Percentiles rank a stretch among this genome's conserved stretches.
Conservation (phyloP, 2,797 vertebrate genomes). For the Ptychobarbus kaznakovi region DNA sequence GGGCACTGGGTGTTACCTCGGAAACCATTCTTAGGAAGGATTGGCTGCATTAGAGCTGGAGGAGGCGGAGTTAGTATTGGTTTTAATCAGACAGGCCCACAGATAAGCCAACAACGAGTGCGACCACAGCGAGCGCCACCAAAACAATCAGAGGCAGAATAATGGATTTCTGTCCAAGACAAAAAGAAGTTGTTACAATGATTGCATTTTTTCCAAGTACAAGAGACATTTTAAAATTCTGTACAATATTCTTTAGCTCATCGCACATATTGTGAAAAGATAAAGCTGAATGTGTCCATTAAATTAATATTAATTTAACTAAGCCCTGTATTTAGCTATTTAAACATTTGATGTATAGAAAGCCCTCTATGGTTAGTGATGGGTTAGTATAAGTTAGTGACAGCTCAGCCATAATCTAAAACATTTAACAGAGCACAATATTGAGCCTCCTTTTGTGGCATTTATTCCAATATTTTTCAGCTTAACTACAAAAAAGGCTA, state of each 20-base stretch:
- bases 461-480: not conserved
- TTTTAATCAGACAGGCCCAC: slow-evolving; percentile 80
- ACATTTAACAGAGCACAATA: not conserved
- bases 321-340: not conserved
- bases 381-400: not conserved
- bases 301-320: not conserved
- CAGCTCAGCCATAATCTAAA: not conserved
- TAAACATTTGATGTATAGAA: not conserved
- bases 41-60: slow-evolving; percentile 47
- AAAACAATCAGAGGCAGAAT: slow-evolving; percentile 84
- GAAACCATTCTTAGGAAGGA: slow-evolving; percentile 48
- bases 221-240: no score
- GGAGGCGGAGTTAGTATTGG: slow-evolving; percentile 43
- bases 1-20: slow-evolving; percentile 68
- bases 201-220: not conserved
- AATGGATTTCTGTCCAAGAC: slow-evolving; percentile 88
- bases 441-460: not conserved
- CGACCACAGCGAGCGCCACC: slow-evolving; percentile 84
- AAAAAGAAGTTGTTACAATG: slow-evolving; percentile 12
- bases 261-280: not conserved
- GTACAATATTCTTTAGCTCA: not conserved
- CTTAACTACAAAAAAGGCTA: not conserved
- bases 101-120: slow-evolving; percentile 89
- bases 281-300: not conserved
- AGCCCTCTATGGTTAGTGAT: not conserved